Percentiles rank a stretch among this genome's conserved stretches.
Conservation (phyloP, 2,888 invertebrate species). For the Ophion ventricosus region DNA sequence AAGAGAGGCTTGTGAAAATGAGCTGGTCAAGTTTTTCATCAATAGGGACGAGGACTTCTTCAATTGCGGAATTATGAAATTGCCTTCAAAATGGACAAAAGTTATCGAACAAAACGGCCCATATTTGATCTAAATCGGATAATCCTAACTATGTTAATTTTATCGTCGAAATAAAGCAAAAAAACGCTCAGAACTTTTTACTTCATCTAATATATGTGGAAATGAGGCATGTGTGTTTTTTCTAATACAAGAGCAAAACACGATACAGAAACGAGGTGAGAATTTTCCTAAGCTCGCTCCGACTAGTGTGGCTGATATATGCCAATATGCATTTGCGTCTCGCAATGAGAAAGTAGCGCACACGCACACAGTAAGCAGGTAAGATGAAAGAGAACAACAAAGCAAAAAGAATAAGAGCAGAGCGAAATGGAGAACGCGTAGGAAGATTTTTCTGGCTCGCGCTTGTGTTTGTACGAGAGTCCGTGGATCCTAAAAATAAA, state of each 20-base stretch:
- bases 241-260: constrained; percentile 7
- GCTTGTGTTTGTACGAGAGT: neutral
- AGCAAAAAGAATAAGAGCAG: constrained; percentile 12
- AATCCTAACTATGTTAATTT: too few relatives aligned
- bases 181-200: too few relatives aligned
- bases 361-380: neutral
- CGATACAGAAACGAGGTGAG: constrained; percentile 48
- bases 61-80: too few relatives aligned
- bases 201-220: neutral
- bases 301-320: constrained; percentile 33
- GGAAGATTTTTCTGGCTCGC: constrained; percentile 38
- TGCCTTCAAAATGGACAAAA: too few relatives aligned
- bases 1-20: too few relatives aligned
- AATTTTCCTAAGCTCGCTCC: constrained; percentile 7
- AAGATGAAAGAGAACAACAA: constrained; percentile 24
- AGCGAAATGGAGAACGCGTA: constrained; percentile 32
- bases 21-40: too few relatives aligned
- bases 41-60: too few relatives aligned
- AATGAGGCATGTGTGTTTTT: neutral
- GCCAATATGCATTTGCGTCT: constrained; percentile 28
- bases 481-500: constrained; percentile 54
- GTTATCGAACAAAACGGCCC: too few relatives aligned
- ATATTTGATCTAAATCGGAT: too few relatives aligned
- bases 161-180: too few relatives aligned
- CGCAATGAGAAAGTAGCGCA: constrained; percentile 50